Percentiles rank a stretch among this genome's conserved stretches.
phyloP scores from a whole-genome alignment of 2,888 invertebrate genomes.

The Calliopum simillimum region DNA sequence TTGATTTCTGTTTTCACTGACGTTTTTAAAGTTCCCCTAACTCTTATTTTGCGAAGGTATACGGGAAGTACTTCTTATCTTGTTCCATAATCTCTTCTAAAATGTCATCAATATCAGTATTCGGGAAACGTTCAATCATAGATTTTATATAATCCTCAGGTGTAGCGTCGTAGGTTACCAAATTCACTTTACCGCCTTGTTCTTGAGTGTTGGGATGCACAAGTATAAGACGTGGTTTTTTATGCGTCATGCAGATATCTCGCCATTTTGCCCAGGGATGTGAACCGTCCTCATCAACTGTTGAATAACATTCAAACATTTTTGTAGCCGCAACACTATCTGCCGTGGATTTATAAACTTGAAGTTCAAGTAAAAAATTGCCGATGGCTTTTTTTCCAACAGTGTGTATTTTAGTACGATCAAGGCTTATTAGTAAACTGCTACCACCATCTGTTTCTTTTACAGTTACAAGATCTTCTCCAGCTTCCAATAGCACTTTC shows the following conservation, averaged over 20 bases:
- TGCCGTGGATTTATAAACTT: conserved; percentile 91
- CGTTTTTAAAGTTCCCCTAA: too few relatives aligned
- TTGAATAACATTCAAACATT: conserved; percentile 86
- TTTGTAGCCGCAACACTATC: conserved; percentile 83
- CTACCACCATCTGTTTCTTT: conserved; percentile 82
- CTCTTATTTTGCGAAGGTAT: conserved; percentile 57
- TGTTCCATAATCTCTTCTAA: conserved; percentile 75
- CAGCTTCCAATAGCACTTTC: conserved; percentile 88
- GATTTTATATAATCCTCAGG: conserved; percentile 85
- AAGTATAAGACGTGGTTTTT: conserved; percentile 91
- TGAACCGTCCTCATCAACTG: conserved; percentile 74
- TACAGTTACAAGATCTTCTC: conserved; percentile 81
- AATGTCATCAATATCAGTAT: conserved; percentile 70
- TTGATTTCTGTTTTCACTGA: too few relatives aligned
- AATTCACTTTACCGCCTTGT: conserved; percentile 69
- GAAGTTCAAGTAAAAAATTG: conserved; percentile 87
- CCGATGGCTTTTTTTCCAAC: conserved; percentile 80
- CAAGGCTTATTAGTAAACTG: conserved; percentile 82
- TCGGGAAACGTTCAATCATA: conserved; percentile 85
- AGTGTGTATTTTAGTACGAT: conserved; percentile 81
- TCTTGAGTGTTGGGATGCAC: conserved; percentile 87
- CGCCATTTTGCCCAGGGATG: conserved; percentile 87
- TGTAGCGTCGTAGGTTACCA: conserved; percentile 81
- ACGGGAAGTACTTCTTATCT: conserved; percentile 72
- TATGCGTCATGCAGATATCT: conserved; percentile 87